phyloP scores from a whole-genome alignment of 2,113 vertebrate genomes.

The Neogobius melanostomus region DNA sequence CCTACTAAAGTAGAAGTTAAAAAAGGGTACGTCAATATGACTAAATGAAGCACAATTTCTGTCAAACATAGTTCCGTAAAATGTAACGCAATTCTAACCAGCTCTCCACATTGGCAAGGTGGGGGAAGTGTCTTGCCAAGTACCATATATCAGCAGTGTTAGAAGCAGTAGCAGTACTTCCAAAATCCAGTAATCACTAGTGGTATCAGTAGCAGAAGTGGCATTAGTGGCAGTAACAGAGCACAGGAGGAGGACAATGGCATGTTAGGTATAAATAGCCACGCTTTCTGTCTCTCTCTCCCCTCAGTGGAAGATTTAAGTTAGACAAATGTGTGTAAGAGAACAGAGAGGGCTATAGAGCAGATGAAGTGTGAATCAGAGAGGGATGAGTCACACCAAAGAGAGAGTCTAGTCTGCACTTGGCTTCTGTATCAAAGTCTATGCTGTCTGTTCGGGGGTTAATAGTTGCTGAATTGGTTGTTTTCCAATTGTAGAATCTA shows the following conservation, averaged over 20 bases:
- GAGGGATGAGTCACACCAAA: constrained; percentile 12
- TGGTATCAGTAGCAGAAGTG: background rate
- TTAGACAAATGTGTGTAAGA: constrained; percentile 20
- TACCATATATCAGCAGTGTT: background rate
- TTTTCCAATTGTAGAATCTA: background rate
- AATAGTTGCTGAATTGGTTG: background rate
- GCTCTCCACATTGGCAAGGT: too few species aligned
- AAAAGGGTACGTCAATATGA: too few species aligned
- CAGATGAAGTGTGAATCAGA: constrained; percentile 27
- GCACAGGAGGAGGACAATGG: constrained; percentile 60
- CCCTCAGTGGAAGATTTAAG: constrained; percentile 44
- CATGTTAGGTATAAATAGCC: constrained; percentile 74
- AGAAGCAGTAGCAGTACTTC: constrained; percentile 13
- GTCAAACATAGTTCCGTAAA: too few species aligned
- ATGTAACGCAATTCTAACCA: too few species aligned
- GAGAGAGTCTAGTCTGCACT: background rate
- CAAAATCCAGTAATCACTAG: too few species aligned
- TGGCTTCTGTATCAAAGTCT: background rate
- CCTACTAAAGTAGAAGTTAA: too few species aligned
- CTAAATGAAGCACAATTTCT: too few species aligned
- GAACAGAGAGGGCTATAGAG: constrained; percentile 25
- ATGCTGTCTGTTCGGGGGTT: background rate
- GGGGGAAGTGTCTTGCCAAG: too few species aligned
- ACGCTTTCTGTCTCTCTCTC: background rate
- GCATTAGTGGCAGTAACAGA: constrained; percentile 10